Evolutionary conservation across 2,797 vertebrate genomes (phyloP).

Genomic region (Sitta carolinensis): DNA sequence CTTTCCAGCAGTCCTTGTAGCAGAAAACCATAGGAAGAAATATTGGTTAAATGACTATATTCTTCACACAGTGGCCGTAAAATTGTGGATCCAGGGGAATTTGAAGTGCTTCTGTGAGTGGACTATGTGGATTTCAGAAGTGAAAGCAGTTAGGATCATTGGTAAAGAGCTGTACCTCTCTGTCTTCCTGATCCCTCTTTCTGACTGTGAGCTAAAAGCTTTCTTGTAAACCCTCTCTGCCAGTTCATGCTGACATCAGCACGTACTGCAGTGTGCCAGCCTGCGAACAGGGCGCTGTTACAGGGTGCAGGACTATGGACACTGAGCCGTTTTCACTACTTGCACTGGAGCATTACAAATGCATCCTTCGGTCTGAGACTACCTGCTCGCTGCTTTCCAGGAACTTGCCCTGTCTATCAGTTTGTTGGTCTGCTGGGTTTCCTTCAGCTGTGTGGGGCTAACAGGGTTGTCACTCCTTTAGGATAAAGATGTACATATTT

Average conservation of each 20-base stretch:
- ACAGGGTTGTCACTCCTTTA: background rate
- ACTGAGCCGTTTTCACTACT: background rate
- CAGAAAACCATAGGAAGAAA: background rate
- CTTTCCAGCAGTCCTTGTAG: background rate
- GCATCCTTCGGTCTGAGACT: background rate
- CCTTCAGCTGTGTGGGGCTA: background rate
- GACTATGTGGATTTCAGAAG: background rate
- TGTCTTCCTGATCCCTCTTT: background rate
- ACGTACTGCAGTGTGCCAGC: background rate
- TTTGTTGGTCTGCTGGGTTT: background rate
- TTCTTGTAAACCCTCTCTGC: background rate
- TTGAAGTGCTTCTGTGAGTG: background rate
- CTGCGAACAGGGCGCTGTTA: background rate
- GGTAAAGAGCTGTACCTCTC: background rate
- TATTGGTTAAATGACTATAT: background rate
- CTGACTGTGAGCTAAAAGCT: background rate
- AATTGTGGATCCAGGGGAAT: background rate
- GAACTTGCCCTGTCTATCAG: background rate
- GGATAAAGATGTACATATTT: background rate
- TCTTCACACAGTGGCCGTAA: background rate
- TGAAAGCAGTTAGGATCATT: background rate
- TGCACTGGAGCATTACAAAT: background rate
- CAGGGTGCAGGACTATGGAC: background rate
- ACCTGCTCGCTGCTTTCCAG: background rate
- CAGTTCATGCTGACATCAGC: conserved; percentile 1